Base-by-base conservation (phyloP, 2,113 vertebrate genomes). In the Salminus brasiliensis region DNA sequence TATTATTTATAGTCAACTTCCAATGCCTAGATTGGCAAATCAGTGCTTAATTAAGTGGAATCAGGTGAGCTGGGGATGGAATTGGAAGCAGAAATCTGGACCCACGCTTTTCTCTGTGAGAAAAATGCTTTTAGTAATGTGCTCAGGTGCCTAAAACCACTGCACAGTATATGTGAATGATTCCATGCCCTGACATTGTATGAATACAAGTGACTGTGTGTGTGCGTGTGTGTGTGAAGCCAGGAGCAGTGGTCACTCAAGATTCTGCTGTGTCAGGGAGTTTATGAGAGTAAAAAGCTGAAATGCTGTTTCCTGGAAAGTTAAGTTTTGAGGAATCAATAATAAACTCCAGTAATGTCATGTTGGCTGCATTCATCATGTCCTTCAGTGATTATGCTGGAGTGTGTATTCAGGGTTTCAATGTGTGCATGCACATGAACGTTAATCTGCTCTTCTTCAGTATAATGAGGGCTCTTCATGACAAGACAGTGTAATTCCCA, bases 211-310 rank as follows among this genome's bases (percentile, higher is more conserved):
- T 41, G 39, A 5, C 10, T 10, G 5, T 41, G 39, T 41, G 52
- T 59, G 34, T 72, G 18, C 57, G 47, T 34, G 41, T 65, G 59
- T 76, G 29, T 74, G 16, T 25, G 36, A n/a, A n/a, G n/a, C 43
- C 39, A n/a, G n/a, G n/a, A n/a, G n/a, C n/a, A n/a, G n/a, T 21
- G 21, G 15, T 1, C 0, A 52, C 47, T 52, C 47, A 52, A n/a
- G 52, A n/a, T 55, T 25, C 52, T 25, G n/a, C 52, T 11, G 47
- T 25, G 8, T 55, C 1, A 11, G n/a, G 52, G 52, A 55, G n/a
- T 55, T n/a, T 55, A 65, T 30, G 5, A 36, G 34, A 36, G 21
- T 11, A 39, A 66, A 18, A 32, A 18, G 15, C 5, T 65, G 12
- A 52, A n/a, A 18, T 41, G 30, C 11, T n/a, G 18, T 66, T 66